Percentiles rank a stretch among this genome's conserved stretches.
Evolutionary conservation across 2,888 invertebrate species (phyloP).

Genomic region (Uropetala carovei): DNA sequence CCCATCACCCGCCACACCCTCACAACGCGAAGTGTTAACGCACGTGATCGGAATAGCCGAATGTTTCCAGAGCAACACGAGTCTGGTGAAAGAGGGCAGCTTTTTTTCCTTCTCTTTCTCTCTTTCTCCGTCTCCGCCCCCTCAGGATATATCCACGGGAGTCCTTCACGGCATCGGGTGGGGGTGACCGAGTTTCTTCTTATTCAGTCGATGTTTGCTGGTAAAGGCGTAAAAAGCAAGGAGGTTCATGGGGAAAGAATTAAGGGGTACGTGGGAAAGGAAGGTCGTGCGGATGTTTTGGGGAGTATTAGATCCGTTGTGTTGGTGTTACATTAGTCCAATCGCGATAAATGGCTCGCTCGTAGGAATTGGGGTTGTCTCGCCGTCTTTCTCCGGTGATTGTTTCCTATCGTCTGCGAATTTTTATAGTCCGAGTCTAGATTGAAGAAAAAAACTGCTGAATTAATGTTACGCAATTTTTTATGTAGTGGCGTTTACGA

Average conservation of each 20-base stretch:
- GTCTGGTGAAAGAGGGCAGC: not conserved
- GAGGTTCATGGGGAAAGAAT: not conserved
- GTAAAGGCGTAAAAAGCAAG: not conserved
- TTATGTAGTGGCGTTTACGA: too few relatives aligned
- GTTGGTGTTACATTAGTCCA: not conserved
- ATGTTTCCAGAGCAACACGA: conserved; percentile 20
- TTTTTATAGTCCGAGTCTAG: too few relatives aligned
- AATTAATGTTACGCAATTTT: too few relatives aligned
- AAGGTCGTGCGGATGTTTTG: not conserved
- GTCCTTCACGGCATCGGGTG: conserved; percentile 27
- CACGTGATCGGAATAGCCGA: conserved; percentile 48
- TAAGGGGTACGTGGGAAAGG: not conserved
- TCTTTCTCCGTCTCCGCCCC: not conserved
- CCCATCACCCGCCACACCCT: not conserved
- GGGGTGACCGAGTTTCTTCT: conserved; percentile 9
- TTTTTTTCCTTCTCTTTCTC: conserved; percentile 19
- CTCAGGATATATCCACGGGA: not conserved
- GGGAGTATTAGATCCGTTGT: not conserved
- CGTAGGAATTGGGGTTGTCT: not conserved
- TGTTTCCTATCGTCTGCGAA: too few relatives aligned
- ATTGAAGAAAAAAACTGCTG: too few relatives aligned
- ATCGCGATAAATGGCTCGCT: not conserved
- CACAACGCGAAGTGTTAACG: conserved; percentile 48
- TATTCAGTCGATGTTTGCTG: not conserved
- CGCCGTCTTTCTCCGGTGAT: not conserved